Evolutionary conservation across 1,140 invertebrate species (phyloP), one percentile per base, ranked within the genome.

Genomic region (Liolophura sinensis): DNA sequence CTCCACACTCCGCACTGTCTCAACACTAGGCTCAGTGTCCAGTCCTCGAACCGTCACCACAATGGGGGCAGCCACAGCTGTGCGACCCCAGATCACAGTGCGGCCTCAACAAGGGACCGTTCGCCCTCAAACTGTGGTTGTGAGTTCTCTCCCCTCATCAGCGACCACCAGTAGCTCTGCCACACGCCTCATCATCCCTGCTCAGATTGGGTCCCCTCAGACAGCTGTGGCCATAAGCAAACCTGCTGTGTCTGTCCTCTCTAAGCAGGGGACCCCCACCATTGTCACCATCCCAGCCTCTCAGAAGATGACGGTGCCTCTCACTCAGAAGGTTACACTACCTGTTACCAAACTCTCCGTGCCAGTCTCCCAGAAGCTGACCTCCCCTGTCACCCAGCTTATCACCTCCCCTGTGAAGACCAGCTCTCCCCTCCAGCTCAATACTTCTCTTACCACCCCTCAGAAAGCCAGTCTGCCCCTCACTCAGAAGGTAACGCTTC

Each of bases 271-370:
- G 3, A 40, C 31, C 31, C 31, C 31, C 31, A 40, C 31, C 31
- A 40, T 40, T 9, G 31, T 40, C 31, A 40, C 31, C 31, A 40
- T 40, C 31, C 31, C 31, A 5, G 31, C 31, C 31, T 40, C 31
- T 40, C 31, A 40, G 31, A 40, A 40, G 31, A 40, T 40, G 31
- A 40, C 31, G 9, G 31, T 68, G 64, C 71, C 64, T 12, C 72
- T 68, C 49, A 74, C 68, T 55, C 71, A 65, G 55, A 68, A 65
- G 11, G 54, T 70, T 7, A 66, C 63, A 55, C 71, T 61, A 20
- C 69, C 64, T n/a, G 66, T 71, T 9, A 66, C 65, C 7, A 67
- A 68, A 18, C 71, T 69, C 56, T 76, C 70, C 40, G 72, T 70
- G 49, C 75, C 73, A 40, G 31, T 9, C 31, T 40, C 31, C 31